These are phyloP conservation scores for Bhutanitis thaidina DNA, from an alignment of 2,888 invertebrate species.

Conservation along the genomic window DNA sequence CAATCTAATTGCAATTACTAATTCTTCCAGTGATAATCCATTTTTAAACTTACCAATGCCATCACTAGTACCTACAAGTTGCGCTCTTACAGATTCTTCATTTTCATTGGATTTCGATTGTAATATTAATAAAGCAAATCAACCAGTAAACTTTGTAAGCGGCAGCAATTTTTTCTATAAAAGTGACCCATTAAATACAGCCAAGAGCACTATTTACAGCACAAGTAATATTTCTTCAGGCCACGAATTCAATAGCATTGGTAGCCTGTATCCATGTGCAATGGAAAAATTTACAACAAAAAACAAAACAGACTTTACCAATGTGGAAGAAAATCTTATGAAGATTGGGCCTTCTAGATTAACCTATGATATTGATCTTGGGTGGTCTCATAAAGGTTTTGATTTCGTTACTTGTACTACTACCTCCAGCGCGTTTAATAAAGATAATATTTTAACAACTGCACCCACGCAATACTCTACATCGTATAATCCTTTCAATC, in stretches of 20 bases:
- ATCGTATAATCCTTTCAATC: constrained; percentile 69
- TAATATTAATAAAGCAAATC: constrained; percentile 55
- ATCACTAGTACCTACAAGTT: constrained; percentile 54
- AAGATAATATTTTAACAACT: constrained; percentile 61
- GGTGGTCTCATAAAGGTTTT: constrained; percentile 73
- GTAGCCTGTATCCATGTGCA: constrained; percentile 71
- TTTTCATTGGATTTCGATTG: constrained; percentile 69
- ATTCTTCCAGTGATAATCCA: constrained; percentile 55
- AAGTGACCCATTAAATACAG: constrained; percentile 61
- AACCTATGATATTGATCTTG: constrained; percentile 72
- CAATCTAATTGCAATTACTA: constrained; percentile 32
- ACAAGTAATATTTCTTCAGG: constrained; percentile 67
- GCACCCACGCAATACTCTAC: constrained; percentile 55
- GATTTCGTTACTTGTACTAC: constrained; percentile 69
- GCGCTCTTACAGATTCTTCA: constrained; percentile 49
- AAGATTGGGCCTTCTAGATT: constrained; percentile 69
- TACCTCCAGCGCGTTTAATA: constrained; percentile 52
- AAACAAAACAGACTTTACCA: constrained; percentile 61
- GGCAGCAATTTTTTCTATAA: constrained; percentile 67
- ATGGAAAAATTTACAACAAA: constrained; percentile 70
- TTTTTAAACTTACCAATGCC: constrained; percentile 64
- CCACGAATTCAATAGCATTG: constrained; percentile 67
- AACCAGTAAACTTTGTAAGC: constrained; percentile 44
- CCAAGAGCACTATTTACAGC: constrained; percentile 67
- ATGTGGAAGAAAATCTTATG: constrained; percentile 70